Percentiles rank a stretch among this genome's conserved stretches.
These are phyloP conservation scores for Sprattus sprattus DNA, from an alignment of 2,113 vertebrate genomes.

Conservation along the genomic window DNA sequence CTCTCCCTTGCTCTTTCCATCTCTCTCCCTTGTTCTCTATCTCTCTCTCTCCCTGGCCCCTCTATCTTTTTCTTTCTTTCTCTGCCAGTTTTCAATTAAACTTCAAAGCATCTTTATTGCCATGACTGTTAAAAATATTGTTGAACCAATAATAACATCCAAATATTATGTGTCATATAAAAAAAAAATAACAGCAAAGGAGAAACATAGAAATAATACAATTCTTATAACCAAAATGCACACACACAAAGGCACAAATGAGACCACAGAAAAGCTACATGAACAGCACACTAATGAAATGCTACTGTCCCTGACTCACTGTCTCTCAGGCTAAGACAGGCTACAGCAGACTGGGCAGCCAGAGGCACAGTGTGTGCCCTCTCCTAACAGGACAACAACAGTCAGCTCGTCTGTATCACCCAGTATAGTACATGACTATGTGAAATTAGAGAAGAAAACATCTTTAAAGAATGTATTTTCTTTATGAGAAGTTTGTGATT, in stretches of 20 bases:
- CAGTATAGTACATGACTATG: background rate
- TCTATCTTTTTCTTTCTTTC: too few species aligned
- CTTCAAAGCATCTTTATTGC: background rate
- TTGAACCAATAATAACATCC: background rate
- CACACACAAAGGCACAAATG: constrained; percentile 31
- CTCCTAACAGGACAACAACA: background rate
- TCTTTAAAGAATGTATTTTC: background rate
- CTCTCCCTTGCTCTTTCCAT: constrained; percentile 22
- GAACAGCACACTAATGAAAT: background rate
- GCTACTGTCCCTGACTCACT: background rate
- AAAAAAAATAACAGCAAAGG: background rate
- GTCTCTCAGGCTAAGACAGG: background rate
- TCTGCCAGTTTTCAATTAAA: background rate
- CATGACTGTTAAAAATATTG: background rate
- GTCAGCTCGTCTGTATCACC: background rate
- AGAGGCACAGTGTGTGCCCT: background rate
- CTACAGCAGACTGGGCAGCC: background rate
- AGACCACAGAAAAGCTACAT: background rate
- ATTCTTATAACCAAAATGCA: background rate
- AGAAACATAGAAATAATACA: too few species aligned
- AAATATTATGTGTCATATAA: background rate
- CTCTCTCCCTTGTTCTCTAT: constrained; percentile 13
- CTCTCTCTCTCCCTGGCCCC: background rate
- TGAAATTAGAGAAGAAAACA: background rate
- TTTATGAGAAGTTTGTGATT: background rate